Evolutionary conservation across 2,888 invertebrate genomes (phyloP), one percentile per base, ranked within the genome.

Genomic region (Clepsis dumicolana): DNA sequence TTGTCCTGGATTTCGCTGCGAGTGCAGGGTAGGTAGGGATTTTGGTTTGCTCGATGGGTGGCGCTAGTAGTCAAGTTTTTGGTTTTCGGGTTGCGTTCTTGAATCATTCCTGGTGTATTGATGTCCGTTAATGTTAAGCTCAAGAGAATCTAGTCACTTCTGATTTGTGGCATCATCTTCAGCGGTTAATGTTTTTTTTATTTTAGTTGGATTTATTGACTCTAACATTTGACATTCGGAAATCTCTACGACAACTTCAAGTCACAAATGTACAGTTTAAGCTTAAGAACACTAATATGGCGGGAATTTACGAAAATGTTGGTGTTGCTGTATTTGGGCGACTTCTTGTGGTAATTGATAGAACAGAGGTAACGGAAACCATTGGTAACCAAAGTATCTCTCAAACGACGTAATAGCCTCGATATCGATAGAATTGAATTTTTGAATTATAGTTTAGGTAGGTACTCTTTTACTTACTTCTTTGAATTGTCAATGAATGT

Each of bases 1-100:
- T 86, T 84, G 85, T 81, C 82, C 52, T 41, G 56, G 77, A 77
- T 79, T 78, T 77, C 24, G 52, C 56, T 62, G 67, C 67, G 41
- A 57, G 56, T 62, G 68, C 67, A 67, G 67, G 67, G 67, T 67
- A 64, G 65, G 65, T 59, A 61, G 61, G 53, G 41, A 24, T 59
- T 29, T 67, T 27, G 12, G 48, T 66, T 57, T 67, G 25, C 16
- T 54, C 32, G 35, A 12, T 29, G 27, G 27, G 16, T n/a, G 38
- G 24, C 14, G 21, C 35, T 57, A 24, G 25, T 52, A 27, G 52
- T 27, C 25, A 27, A 52, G 25, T 27, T 25, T 52, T 25, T 27
- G 2, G 24, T n/a, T 48, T n/a, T 48, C 8, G 12, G 52, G 12
- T 52, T 52, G 52, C 14, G 24, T 52, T 52, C 14, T 7, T 3